Percentiles rank a stretch among this genome's conserved stretches.
These are phyloP conservation scores for Gallinago undulata DNA, from an alignment of 2,113 vertebrate genomes.

Conservation along the genomic window DNA sequence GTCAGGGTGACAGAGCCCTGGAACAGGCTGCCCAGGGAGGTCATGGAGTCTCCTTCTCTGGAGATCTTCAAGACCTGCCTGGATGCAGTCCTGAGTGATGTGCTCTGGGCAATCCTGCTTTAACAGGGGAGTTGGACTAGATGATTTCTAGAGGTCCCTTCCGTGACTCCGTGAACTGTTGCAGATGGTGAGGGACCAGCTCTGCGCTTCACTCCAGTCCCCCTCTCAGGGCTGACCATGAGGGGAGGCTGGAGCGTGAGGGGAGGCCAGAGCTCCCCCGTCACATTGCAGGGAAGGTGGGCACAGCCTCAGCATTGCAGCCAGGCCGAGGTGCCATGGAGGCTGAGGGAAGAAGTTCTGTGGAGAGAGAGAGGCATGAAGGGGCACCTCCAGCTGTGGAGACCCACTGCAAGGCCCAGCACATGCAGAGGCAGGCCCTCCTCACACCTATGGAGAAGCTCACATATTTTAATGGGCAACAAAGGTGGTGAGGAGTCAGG, in stretches of 20 bases:
- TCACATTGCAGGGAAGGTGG: rapidly evolving
- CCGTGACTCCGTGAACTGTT: background rate
- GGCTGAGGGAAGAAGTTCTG: background rate
- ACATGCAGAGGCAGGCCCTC: background rate
- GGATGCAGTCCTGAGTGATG: no score
- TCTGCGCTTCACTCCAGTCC: rapidly evolving
- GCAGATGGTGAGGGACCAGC: background rate
- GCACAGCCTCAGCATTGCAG: background rate
- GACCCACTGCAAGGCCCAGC: background rate
- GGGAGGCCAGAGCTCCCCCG: background rate
- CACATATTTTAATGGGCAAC: rapidly evolving
- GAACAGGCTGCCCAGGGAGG: no score
- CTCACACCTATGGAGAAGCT: rapidly evolving
- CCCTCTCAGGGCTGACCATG: rapidly evolving
- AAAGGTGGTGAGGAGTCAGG: no score
- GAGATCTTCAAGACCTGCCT: no score
- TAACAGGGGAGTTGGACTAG: no score
- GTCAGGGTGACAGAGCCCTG: no score
- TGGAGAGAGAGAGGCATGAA: rapidly evolving
- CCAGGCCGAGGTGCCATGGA: rapidly evolving
- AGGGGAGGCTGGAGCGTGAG: background rate
- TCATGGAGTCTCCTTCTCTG: no score
- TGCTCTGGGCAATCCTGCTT: no score
- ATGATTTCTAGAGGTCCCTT: no score
- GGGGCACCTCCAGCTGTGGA: rapidly evolving